Evolutionary conservation across 1,140 invertebrate genomes (phyloP), one percentile per base, ranked within the genome.

Genomic region (Ceratosolen solmsi): DNA sequence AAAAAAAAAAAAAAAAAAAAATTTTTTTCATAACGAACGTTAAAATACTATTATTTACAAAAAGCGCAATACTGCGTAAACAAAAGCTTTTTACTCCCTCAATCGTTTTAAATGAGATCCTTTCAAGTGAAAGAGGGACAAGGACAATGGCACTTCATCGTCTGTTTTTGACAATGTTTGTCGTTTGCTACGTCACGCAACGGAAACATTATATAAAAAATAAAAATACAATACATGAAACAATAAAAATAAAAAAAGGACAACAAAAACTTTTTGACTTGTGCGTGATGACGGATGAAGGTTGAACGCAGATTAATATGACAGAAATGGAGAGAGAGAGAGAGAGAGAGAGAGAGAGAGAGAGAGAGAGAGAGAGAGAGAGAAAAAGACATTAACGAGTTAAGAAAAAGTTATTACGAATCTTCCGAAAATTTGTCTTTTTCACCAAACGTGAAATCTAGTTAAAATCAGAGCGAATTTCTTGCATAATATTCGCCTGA

Each of bases 91-190:
- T 36, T 65, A 36, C 17, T 65, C 7, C 25, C 20, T 30, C 25
- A 3, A 25, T 30, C 11, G 56, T 9, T 7, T 60, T 60, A 46
- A 46, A 46, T 60, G 8, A 60, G n/a, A 30, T 60, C 11, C 25
- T 60, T 13, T 60, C 56, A 9, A 60, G 11, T 9, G 25, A 7
- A 60, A 60, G 25, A 27, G 7, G 41, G 13, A 13, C 41, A 30
- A 60, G 8, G 11, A 60, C 11, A 30, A 13, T 30, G 27, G 15
- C 2, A 68, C 36, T 63, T 76, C 38, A 46, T 46, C 36, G 27
- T 65, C 27, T 56, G 13, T 79, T 79, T 79, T 78, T 30, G 22
- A 68, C 60, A 46, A 38, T 51, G 46, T 51, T 72, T 54, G 41
- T 17, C 46, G 71, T 27, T 46, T 25, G n/a, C 27, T 5, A 20